phyloP scores from a whole-genome alignment of 1,140 invertebrate species.

The Zaprionus tsacasi region DNA sequence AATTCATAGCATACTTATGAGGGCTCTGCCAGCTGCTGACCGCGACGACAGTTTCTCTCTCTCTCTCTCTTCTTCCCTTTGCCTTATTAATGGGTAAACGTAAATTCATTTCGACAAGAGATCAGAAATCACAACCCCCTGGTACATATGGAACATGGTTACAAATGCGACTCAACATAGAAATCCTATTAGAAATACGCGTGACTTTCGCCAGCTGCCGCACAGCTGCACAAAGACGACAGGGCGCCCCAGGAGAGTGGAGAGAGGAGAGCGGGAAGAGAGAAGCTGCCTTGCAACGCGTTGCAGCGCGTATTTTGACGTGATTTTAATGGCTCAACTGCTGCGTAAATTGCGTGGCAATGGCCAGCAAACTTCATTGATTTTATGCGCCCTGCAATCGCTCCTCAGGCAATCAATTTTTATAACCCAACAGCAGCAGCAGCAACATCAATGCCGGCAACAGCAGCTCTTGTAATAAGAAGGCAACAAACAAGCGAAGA shows the following conservation, averaged over 20 bases:
- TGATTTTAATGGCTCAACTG: conserved; percentile 44
- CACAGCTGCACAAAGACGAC: conserved; percentile 1
- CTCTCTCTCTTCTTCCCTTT: background rate
- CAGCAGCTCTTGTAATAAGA: conserved; percentile 20
- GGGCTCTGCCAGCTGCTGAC: conserved; percentile 25
- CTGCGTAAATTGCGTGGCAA: conserved; percentile 60
- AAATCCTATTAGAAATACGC: conserved; percentile 27
- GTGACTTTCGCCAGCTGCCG: conserved; percentile 14
- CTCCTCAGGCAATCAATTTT: conserved; percentile 65
- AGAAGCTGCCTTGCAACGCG: background rate
- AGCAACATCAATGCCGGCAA: conserved; percentile 24
- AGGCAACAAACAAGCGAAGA: conserved; percentile 1
- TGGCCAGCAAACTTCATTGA: conserved; percentile 46
- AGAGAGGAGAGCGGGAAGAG: no score
- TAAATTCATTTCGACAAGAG: conserved; percentile 56
- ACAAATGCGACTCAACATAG: conserved; percentile 25
- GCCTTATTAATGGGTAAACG: conserved; percentile 54
- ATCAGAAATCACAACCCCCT: conserved; percentile 21
- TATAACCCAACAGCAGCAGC: conserved; percentile 61
- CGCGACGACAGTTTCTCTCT: background rate
- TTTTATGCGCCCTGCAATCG: conserved; percentile 51
- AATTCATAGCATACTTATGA: conserved; percentile 40
- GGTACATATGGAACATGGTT: conserved; percentile 15
- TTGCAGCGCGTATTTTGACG: conserved; percentile 13
- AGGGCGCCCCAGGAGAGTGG: background rate